Evolutionary conservation across 2,888 invertebrate species (phyloP), one percentile per base, ranked within the genome.

Genomic region (Kuschelorhynchus macadamiae): DNA sequence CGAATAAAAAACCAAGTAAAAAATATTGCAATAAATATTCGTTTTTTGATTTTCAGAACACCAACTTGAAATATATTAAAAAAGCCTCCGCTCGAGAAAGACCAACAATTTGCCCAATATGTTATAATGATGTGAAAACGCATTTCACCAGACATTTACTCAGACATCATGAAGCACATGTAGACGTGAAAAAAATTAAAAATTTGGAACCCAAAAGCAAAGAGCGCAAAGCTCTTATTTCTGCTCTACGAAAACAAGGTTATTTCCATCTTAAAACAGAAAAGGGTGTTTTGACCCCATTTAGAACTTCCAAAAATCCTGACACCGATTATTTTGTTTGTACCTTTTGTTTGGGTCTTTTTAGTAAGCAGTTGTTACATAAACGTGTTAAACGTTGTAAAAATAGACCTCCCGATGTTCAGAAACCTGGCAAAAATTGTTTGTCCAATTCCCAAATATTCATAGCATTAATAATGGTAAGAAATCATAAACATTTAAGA

Each of bases 361-460:
- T 72, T 32, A 46, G 1, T 14, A 69, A 65, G 63, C 61, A 56
- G 2, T 20, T 57, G 4, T 25, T 73, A 12, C 67, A 57, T 30
- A 70, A 65, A 25, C 74, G 73, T 46, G 68, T 69, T 0, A 73
- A 71, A 47, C 39, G 5, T 1, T 74, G 71, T 42, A 70, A 67
- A 55, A 63, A 36, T 39, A 71, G 46, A 60, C 67, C 67, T 21
- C 2, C 14, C 4, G 44, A 61, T 39, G n/a, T 32, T 1, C n/a
- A 16, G 20, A 60, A 64, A 5, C 18, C 60, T 16, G 65, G 71
- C 8, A 62, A 46, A 67, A 60, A 62, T 1, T 65, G 63, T 53
- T 32, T 71, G 21, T 12, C 53, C 8, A 41, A 44, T 3, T 71
- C 72, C 7, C 74, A 73, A 70, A 67, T 62, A 5, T 69, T 71